Base-by-base conservation (phyloP, 2,113 vertebrate species). In the Nestor notabilis region DNA sequence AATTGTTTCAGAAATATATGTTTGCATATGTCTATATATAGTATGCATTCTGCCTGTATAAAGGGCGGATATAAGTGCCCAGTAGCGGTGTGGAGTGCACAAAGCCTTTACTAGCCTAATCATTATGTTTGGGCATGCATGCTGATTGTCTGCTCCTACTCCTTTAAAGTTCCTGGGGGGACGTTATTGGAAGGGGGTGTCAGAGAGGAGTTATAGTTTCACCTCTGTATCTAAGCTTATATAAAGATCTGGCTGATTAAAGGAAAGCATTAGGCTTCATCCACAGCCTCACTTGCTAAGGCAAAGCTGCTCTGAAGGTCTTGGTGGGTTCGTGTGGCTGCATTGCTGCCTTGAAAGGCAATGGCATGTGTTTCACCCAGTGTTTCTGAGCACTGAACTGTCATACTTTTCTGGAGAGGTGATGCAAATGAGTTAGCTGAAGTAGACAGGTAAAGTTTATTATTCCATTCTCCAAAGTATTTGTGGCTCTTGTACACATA, bases 111-210 rank as follows among this genome's bases (percentile, higher is more conserved):
- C 2, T 13, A 47, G n/a, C 25, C 8, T 46, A 6, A 1, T 63
- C 39, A 2, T 12, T 71, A 35, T 2, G 11, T 9, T 33, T 55
- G 9, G 2, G 3, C 3, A 0, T 49, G 28, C 15, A 6, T 0
- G 1, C 55, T 55, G 43, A 14, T 33, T 66, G 13, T 8, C 56
- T 94, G 18, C 10, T 41, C 11, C 76, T 81, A 28, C 56, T 83
- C 46, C 28, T 56, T 53, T 47, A 9, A 25, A 43, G 23, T 46
- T 85, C 52, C 65, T 52, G 7, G n/a, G 5, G 6, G 11, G 11
- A 52, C 87, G 21, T 27, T 69, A 7, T 16, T 66, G 19, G 39
- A 77, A 44, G 10, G 1, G 15, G 21, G 14, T 58, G 3, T 68
- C 17, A 41, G 69, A 70, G 20, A 60, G 11, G 18, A 33, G 20